phyloP scores from a whole-genome alignment of 2,888 invertebrate genomes.

The Tryphoninae sp. region DNA sequence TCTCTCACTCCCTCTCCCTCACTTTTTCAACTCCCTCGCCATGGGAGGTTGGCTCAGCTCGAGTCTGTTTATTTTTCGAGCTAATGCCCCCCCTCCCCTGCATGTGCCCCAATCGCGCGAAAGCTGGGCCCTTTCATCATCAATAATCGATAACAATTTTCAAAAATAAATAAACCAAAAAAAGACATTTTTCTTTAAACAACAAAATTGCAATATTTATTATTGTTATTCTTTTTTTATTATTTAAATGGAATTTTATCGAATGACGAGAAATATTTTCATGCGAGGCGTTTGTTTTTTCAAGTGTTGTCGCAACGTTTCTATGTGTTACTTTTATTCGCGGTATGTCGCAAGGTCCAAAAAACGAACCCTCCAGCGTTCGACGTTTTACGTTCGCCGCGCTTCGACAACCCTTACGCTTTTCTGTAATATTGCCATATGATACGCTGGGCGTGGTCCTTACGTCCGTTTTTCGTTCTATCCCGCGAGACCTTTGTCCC shows the following conservation, averaged over 20 bases:
- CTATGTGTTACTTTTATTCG: background rate
- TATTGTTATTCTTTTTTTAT: background rate
- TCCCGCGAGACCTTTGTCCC: slow-evolving; percentile 70
- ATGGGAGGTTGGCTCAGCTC: slow-evolving; percentile 35
- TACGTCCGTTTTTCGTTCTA: slow-evolving; percentile 72
- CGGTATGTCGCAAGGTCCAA: slow-evolving; percentile 17
- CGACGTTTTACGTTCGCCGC: slow-evolving; percentile 48
- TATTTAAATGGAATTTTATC: background rate
- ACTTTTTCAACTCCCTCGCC: slow-evolving; percentile 22
- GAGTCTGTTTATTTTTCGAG: slow-evolving; percentile 76
- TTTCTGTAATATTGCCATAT: slow-evolving; percentile 70
- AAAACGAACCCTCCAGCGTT: slow-evolving; percentile 40
- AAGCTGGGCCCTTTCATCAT: background rate
- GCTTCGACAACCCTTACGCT: slow-evolving; percentile 75
- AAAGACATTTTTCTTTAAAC: background rate
- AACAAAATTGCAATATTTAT: background rate
- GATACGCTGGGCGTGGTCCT: slow-evolving; percentile 78
- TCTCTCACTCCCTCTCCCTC: slow-evolving; percentile 55
- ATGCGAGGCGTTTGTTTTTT: background rate
- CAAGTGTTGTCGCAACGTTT: background rate
- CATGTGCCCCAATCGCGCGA: background rate
- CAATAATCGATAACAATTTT: background rate
- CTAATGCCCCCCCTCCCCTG: slow-evolving; percentile 48
- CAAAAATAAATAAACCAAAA: background rate
- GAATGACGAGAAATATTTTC: background rate